Evolutionary conservation across 2,888 invertebrate species (phyloP).

Genomic region (Dioctria linearis): DNA sequence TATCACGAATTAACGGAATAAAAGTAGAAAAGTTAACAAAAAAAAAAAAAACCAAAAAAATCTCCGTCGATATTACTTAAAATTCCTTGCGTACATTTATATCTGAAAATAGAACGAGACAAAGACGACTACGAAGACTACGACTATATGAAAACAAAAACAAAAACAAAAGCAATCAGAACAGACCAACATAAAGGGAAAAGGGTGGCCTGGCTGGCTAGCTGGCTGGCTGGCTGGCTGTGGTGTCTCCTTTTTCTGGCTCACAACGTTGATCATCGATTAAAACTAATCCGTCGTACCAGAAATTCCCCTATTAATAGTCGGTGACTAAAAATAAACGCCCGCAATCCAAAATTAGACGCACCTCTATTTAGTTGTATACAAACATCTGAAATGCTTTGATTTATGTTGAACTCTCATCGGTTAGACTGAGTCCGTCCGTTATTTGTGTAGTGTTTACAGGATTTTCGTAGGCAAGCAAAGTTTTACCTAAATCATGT

Average conservation of each 20-base stretch:
- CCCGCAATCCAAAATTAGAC: not conserved
- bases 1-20: no score
- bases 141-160: not conserved
- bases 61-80: not conserved
- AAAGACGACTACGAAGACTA: not conserved
- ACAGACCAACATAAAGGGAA: not conserved
- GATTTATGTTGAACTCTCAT: constrained; percentile 5
- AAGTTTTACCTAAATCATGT: no score
- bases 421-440: not conserved
- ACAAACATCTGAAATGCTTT: not conserved
- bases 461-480: no score
- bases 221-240: not conserved
- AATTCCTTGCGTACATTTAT: not conserved
- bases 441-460: not conserved
- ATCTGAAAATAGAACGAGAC: constrained; percentile 9
- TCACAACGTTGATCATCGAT: constrained; percentile 26
- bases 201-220: not conserved
- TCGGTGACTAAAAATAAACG: constrained; percentile 13
- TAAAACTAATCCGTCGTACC: constrained; percentile 14
- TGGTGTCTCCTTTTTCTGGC: no score
- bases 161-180: constrained; percentile 1
- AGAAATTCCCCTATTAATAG: constrained; percentile 13
- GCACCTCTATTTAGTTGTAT: not conserved
- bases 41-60: no score
- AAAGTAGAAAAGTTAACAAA: no score